Evolutionary conservation across 2,797 vertebrate species (phyloP), one percentile per base, ranked within the genome.

Genomic region (Enteromius thamalakanensis): DNA sequence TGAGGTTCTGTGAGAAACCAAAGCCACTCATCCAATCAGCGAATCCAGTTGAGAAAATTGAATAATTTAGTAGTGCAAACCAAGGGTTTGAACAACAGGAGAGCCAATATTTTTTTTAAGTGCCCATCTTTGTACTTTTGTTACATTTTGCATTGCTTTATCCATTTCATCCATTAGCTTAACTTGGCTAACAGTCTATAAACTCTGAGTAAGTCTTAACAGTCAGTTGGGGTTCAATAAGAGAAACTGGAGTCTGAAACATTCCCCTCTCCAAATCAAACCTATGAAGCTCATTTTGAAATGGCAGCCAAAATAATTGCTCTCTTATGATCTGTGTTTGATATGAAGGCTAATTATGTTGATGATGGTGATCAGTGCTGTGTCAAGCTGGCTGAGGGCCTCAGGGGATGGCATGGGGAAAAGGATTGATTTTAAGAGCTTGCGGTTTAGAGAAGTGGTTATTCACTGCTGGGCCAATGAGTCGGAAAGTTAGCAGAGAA

Each of bases 311-410:
- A 21, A 37, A 67, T 78, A 80, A 88, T 84, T 79, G 84, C 87
- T 82, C n/a, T 81, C 45, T 71, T 68, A 29, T 67, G 53, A 76
- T 74, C 79, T 80, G 55, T 47, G 82, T 80, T 80, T 87, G 87
- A 87, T 82, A 79, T 85, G 84, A 81, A 37, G 68, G 70, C 79
- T 84, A 87, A 88, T 88, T 84, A 88, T 85, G 42, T 51, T 85
- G 85, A 86, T 76, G 81, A 81, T 80, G 53, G 23, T 47, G 71
- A 80, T 86, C 79, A 65, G 80, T 87, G 81, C 74, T 60, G 55
- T 83, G 67, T 81, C 76, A 58, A 68, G 51, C 76, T 84, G 79
- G 51, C 79, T 79, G 55, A 80, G 42, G 37, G 68, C 82, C 45
- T 72, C 37, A 14, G 67, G 84, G 76, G 77, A 84, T 42, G 26